phyloP scores from a whole-genome alignment of 1,140 invertebrate species.

The Polypedilum pembai region DNA sequence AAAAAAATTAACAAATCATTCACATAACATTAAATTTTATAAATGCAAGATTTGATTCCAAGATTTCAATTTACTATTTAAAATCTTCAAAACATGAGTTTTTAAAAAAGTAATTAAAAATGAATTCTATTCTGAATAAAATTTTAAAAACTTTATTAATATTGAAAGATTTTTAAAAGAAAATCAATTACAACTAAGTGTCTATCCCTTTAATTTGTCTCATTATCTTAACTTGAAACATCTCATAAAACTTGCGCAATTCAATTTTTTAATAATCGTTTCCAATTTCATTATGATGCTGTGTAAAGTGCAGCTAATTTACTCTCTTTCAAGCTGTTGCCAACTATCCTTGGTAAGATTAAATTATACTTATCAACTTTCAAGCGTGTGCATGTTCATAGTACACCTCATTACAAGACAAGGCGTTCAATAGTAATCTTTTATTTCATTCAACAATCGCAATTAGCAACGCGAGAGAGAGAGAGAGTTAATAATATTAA shows the following conservation, averaged over 20 bases:
- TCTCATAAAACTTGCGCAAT: neutral
- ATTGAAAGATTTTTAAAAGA: too few relatives aligned
- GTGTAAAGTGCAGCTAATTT: neutral
- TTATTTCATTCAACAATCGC: neutral
- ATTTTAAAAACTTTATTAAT: too few relatives aligned
- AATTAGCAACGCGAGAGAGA: neutral
- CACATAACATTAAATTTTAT: too few relatives aligned
- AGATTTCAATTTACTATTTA: too few relatives aligned
- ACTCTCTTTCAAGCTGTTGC: neutral
- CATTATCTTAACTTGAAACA: neutral
- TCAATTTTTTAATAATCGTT: neutral
- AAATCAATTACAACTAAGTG: too few relatives aligned
- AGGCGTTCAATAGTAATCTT: neutral
- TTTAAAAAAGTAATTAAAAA: too few relatives aligned
- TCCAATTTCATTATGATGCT: neutral
- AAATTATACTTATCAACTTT: slow-evolving; percentile 19
- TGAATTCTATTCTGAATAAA: too few relatives aligned
- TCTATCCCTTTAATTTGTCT: too few relatives aligned
- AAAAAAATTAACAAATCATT: too few relatives aligned
- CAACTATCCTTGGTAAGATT: neutral
- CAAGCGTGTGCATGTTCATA: neutral
- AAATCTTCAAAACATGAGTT: too few relatives aligned
- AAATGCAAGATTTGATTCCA: too few relatives aligned
- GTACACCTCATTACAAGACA: neutral
- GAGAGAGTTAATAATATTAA: neutral